Percentiles rank a stretch among this genome's conserved stretches.
These are phyloP conservation scores for Acanthosepion lycidas DNA, from an alignment of 2,888 invertebrate species.

Conservation along the genomic window DNA sequence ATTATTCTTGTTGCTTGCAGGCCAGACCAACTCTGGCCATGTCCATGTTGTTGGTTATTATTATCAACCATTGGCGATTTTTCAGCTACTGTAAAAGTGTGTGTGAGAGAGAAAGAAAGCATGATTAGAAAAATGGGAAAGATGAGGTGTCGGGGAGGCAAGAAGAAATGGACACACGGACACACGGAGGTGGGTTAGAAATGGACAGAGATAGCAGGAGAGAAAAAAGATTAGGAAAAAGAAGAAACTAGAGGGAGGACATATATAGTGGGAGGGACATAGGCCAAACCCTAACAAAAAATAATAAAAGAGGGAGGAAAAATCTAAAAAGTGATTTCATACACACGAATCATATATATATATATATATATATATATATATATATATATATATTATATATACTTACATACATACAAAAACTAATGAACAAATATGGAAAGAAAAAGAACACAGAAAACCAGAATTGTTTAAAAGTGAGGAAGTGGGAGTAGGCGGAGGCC, in stretches of 20 bases:
- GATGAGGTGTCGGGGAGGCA: not conserved
- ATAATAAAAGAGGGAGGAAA: not conserved
- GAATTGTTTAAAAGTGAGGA: slow-evolving; percentile 24
- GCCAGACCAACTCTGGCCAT: not conserved
- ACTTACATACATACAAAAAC: not conserved
- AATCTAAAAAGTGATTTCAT: not conserved
- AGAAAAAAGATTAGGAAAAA: not conserved
- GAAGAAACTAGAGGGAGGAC: not conserved
- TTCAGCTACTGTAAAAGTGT: not conserved
- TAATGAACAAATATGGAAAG: not conserved
- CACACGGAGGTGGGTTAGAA: not conserved
- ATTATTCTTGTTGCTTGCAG: not conserved
- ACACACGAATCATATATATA: not conserved
- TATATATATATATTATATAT: not conserved
- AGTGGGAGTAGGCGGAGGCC: not conserved
- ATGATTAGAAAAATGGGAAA: not conserved
- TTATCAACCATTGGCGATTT: not conserved
- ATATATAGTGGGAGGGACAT: slow-evolving; percentile 17
- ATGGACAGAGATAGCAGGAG: not conserved
- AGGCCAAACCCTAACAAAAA: not conserved
- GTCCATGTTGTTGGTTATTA: not conserved
- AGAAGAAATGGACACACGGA: not conserved
- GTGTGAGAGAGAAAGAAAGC: too few relatives aligned
- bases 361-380: not conserved
- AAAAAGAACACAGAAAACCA: not conserved